Evolutionary conservation across 2,888 invertebrate species (phyloP).

Genomic region (Acanthosepion pharaonis): DNA sequence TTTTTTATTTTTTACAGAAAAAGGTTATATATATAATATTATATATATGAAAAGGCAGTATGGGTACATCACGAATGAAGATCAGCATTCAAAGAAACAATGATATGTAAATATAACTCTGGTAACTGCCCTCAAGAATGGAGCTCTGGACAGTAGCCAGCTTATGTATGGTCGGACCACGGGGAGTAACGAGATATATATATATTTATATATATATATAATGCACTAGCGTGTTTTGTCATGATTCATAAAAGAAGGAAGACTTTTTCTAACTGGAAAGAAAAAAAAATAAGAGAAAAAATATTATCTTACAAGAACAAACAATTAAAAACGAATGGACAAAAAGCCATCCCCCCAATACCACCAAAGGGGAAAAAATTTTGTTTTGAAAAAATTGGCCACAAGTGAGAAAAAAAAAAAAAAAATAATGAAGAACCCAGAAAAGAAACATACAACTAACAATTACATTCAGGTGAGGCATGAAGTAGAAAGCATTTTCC

Average conservation of each 20-base stretch:
- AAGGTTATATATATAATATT: constrained; percentile 33
- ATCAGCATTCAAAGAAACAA: constrained; percentile 44
- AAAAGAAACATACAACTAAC: constrained; percentile 39
- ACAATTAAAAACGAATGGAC: background rate
- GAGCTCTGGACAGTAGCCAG: constrained; percentile 34
- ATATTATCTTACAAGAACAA: constrained; percentile 39
- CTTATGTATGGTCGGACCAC: constrained; percentile 42
- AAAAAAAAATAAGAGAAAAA: background rate
- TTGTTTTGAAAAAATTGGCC: background rate
- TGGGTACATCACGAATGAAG: constrained; percentile 46
- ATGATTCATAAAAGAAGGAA: constrained; percentile 46
- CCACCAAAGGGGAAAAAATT: background rate
- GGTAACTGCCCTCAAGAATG: constrained; percentile 40
- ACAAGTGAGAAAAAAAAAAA: constrained; percentile 35
- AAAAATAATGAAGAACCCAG: background rate
- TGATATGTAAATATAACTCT: constrained; percentile 45
- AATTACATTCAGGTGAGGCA: constrained; percentile 42
- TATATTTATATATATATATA: constrained; percentile 43
- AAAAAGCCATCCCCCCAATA: constrained; percentile 24
- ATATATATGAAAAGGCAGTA: constrained; percentile 46
- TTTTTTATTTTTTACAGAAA: constrained; percentile 12
- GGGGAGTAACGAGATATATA: constrained; percentile 40
- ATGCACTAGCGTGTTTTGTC: constrained; percentile 40
- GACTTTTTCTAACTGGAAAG: constrained; percentile 45
- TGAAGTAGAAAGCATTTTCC: constrained; percentile 38